Evolutionary conservation across 2,797 vertebrate species (phyloP).

Genomic region (Oreochromis mossambicus): DNA sequence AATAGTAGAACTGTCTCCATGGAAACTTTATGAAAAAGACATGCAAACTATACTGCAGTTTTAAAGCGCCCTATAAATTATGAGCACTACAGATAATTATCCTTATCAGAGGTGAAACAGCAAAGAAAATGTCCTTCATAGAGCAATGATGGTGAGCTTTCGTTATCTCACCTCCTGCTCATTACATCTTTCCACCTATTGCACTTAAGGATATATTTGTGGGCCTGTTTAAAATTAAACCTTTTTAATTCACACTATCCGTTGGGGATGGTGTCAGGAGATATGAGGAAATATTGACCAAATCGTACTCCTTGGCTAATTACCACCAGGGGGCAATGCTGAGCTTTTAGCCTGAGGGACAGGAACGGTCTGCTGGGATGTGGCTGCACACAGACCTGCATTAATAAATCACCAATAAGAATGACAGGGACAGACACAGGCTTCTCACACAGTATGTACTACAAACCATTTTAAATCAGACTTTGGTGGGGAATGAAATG

Average conservation of each 20-base stretch:
- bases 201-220: neutral
- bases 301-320: neutral
- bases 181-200: neutral
- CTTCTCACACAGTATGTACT: constrained; percentile 12
- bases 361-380: constrained; percentile 42
- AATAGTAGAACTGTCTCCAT: constrained; percentile 1
- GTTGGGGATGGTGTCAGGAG: constrained; percentile 1
- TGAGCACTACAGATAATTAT: constrained; percentile 6
- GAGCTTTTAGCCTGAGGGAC: constrained; percentile 52
- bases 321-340: constrained; percentile 69
- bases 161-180: neutral
- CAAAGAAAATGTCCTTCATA: neutral
- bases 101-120: constrained; percentile 3
- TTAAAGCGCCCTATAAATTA: constrained; percentile 13
- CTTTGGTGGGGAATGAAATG: neutral
- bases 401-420: constrained; percentile 72
- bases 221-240: neutral
- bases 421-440: constrained; percentile 37
- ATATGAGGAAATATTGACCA: constrained; percentile 2
- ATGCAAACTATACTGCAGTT: neutral
- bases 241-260: neutral
- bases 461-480: neutral
- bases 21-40: neutral
- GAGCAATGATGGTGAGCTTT: neutral
- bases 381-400: constrained; percentile 69